phyloP scores from a whole-genome alignment of 2,113 vertebrate genomes.

The Gasterosteus nipponicus region DNA sequence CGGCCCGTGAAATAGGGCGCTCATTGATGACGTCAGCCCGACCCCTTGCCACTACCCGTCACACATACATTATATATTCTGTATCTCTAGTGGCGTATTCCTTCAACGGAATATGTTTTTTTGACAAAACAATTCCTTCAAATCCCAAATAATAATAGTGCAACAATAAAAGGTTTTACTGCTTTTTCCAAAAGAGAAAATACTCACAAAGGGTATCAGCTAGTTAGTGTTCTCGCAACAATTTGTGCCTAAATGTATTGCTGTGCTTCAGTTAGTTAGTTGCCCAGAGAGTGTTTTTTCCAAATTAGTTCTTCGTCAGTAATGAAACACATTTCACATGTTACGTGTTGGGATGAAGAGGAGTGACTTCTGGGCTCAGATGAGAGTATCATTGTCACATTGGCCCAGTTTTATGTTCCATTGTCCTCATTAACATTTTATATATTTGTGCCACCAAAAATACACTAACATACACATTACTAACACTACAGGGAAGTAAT shows the following conservation, averaged over 20 bases:
- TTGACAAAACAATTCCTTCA: too few relatives aligned
- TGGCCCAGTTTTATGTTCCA: background rate
- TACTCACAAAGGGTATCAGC: too few relatives aligned
- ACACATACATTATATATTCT: too few relatives aligned
- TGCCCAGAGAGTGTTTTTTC: slow-evolving; percentile 4
- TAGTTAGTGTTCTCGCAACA: too few relatives aligned
- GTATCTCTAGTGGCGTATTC: too few relatives aligned
- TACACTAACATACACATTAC: background rate
- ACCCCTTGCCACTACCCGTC: too few relatives aligned
- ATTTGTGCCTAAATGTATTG: background rate
- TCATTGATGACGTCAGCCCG: too few relatives aligned
- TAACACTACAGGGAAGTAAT: background rate
- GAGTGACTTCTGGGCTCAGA: slow-evolving; percentile 12
- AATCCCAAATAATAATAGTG: too few relatives aligned
- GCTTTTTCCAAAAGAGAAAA: too few relatives aligned
- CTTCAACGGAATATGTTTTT: too few relatives aligned
- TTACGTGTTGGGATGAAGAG: slow-evolving; percentile 32
- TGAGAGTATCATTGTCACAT: slow-evolving; percentile 29
- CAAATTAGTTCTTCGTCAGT: slow-evolving; percentile 13
- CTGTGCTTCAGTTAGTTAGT: slow-evolving; percentile 5
- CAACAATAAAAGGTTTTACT: too few relatives aligned
- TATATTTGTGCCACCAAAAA: background rate
- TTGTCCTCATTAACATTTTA: background rate
- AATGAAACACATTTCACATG: slow-evolving; percentile 27
- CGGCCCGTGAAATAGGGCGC: too few relatives aligned